Evolutionary conservation across 1,140 invertebrate genomes (phyloP).

Genomic region (Odontomachus brunneus): DNA sequence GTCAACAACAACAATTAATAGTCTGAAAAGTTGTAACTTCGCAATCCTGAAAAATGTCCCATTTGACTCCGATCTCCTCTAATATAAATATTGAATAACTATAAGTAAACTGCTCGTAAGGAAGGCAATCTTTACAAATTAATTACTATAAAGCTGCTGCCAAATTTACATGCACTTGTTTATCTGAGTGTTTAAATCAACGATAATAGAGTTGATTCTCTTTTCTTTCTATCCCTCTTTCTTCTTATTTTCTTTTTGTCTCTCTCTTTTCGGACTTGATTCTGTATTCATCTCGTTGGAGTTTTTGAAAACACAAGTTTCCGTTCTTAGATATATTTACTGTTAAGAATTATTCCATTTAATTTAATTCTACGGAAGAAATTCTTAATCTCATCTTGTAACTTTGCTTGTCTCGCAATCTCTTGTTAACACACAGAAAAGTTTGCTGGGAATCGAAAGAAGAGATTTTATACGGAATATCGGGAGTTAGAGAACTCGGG

Average conservation of each 20-base stretch:
- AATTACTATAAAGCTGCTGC: too few species aligned
- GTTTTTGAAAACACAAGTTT: background rate
- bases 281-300: too few species aligned
- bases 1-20: too few species aligned
- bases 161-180: too few species aligned
- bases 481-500: background rate
- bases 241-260: background rate
- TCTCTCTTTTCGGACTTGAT: background rate
- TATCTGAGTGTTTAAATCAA: too few species aligned
- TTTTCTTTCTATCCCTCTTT: background rate
- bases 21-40: too few species aligned
- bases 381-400: background rate
- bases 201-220: too few species aligned
- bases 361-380: background rate
- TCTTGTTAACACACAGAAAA: background rate
- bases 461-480: background rate
- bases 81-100: too few species aligned
- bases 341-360: background rate
- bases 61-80: too few species aligned
- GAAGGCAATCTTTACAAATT: too few species aligned
- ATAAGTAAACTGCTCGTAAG: too few species aligned
- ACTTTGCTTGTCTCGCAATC: background rate
- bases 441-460: background rate
- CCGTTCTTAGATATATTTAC: background rate
- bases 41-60: too few species aligned